Conservation (phyloP, 2,888 invertebrate genomes). For the Mactromeris polynyma region DNA sequence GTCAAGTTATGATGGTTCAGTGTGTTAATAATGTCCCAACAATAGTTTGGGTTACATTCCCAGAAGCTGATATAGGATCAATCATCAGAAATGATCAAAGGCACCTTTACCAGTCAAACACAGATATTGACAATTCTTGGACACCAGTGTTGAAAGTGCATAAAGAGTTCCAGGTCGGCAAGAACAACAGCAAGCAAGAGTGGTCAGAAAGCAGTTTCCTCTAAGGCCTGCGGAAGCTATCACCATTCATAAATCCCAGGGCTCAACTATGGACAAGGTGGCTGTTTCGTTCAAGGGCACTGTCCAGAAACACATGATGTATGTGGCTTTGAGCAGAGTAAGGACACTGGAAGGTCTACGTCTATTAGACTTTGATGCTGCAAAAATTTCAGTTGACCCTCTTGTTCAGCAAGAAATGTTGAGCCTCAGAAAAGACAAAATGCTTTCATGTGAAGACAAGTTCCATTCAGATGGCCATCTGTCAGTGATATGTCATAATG, state of each 20-base stretch:
- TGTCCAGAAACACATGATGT: constrained; percentile 23
- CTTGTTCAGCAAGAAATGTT: constrained; percentile 30
- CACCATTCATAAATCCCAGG: constrained; percentile 33
- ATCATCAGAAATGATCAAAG: not conserved
- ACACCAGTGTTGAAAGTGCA: constrained; percentile 34
- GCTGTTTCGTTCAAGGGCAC: constrained; percentile 24
- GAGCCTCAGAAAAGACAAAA: not conserved
- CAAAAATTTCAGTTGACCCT: not conserved
- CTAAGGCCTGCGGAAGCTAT: constrained; percentile 29
- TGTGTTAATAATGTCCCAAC: constrained; percentile 16
- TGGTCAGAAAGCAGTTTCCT: constrained; percentile 41
- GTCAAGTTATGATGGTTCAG: constrained; percentile 29
- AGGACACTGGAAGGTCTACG: constrained; percentile 23
- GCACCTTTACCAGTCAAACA: not conserved
- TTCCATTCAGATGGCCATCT: not conserved
- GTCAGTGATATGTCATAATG: constrained; percentile 14
- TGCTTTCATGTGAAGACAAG: not conserved
- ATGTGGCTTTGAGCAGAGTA: constrained; percentile 47
- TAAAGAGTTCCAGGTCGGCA: constrained; percentile 32
- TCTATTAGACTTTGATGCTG: constrained; percentile 31
- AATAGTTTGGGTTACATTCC: constrained; percentile 33
- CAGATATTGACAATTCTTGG: constrained; percentile 29
- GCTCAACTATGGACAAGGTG: constrained; percentile 14
- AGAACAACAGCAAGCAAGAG: not conserved
- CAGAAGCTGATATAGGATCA: constrained; percentile 16